A percentile compares a stretch with the other conserved stretches of the same genome.
Evolutionary conservation across 1,140 invertebrate species (phyloP).

Genomic region (Drosophila ohnishii): DNA sequence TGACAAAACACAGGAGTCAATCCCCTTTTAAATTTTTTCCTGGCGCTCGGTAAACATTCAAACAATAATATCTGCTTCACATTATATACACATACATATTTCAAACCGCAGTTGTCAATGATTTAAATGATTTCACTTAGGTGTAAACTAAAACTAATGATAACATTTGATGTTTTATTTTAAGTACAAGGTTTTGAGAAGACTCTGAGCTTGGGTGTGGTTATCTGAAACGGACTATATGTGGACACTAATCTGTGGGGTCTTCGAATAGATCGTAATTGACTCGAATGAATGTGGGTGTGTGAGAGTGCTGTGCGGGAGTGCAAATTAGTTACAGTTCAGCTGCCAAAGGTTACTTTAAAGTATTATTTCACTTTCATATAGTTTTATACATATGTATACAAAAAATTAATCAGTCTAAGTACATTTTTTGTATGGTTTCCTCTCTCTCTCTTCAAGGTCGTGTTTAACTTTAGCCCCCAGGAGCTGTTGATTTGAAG

Average conservation of each 20-base stretch:
- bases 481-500: constrained; percentile 33
- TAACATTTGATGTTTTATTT: constrained; percentile 64
- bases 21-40: constrained; percentile 12
- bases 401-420: constrained; percentile 82
- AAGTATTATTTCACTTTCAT: constrained; percentile 50
- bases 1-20: constrained; percentile 23
- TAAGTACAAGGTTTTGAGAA: constrained; percentile 62
- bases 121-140: constrained; percentile 63
- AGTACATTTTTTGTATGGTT: constrained; percentile 62
- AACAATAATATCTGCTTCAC: constrained; percentile 51
- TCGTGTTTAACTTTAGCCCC: constrained; percentile 8
- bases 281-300: constrained; percentile 51
- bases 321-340: constrained; percentile 46
- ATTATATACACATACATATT: constrained; percentile 73
- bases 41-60: constrained; percentile 29
- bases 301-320: constrained; percentile 21
- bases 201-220: constrained; percentile 59
- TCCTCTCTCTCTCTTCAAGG: constrained; percentile 9
- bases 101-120: constrained; percentile 35
- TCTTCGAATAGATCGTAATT: constrained; percentile 60
- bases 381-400: constrained; percentile 61
- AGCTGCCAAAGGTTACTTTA: constrained; percentile 38
- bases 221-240: constrained; percentile 43
- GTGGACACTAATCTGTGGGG: constrained; percentile 33
- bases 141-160: constrained; percentile 79